phyloP scores from a whole-genome alignment of 2,888 invertebrate species.

The Carpatolechia fugitivella region DNA sequence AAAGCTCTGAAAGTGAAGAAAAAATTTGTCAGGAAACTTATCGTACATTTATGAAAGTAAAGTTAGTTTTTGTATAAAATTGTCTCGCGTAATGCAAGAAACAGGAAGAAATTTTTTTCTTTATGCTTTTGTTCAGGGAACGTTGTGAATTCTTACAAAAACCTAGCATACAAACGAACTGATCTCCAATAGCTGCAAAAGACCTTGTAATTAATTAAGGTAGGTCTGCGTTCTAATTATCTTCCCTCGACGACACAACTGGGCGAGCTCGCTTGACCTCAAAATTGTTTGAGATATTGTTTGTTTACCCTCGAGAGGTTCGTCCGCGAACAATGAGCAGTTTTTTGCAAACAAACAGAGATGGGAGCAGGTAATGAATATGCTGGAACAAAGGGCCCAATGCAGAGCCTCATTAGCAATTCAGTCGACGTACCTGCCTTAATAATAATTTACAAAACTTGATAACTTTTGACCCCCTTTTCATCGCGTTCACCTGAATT shows the following conservation, averaged over 20 bases:
- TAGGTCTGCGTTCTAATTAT: neutral
- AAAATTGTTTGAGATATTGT: slow-evolving; percentile 66
- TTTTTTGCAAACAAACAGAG: slow-evolving; percentile 59
- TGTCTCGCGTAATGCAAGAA: too few relatives aligned
- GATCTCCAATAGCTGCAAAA: neutral
- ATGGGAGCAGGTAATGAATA: slow-evolving; percentile 70
- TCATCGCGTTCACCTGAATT: slow-evolving; percentile 32
- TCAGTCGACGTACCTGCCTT: slow-evolving; percentile 58
- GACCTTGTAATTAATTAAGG: neutral
- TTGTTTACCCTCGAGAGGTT: slow-evolving; percentile 56
- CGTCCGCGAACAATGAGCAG: slow-evolving; percentile 52
- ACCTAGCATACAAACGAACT: neutral
- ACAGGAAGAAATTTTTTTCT: too few relatives aligned
- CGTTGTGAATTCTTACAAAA: too few relatives aligned
- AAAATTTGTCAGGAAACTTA: too few relatives aligned
- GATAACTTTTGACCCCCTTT: slow-evolving; percentile 54
- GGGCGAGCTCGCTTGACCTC: slow-evolving; percentile 59
- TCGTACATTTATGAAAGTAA: too few relatives aligned
- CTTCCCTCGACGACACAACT: slow-evolving; percentile 39
- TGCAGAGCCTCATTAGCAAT: slow-evolving; percentile 68
- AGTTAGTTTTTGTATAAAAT: too few relatives aligned
- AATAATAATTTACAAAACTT: slow-evolving; percentile 70
- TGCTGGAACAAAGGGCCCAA: slow-evolving; percentile 66
- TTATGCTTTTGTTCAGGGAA: too few relatives aligned
- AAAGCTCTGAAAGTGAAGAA: too few relatives aligned